These are phyloP conservation scores for Zaprionus lineosus DNA, from an alignment of 2,888 invertebrate genomes.

Conservation along the genomic window DNA sequence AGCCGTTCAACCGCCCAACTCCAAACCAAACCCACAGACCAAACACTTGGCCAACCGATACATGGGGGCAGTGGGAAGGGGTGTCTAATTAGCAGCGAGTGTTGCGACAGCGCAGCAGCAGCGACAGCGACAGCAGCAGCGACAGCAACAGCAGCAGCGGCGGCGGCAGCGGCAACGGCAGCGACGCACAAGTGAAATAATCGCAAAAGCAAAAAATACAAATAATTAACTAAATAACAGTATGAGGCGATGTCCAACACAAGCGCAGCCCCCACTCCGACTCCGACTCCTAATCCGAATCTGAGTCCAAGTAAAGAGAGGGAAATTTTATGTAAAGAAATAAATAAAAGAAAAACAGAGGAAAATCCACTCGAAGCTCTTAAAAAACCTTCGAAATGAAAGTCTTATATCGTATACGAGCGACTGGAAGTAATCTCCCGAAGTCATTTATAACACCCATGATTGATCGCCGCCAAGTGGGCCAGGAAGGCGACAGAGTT, in stretches of 20 bases:
- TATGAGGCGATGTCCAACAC: constrained; percentile 52
- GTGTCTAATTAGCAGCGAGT: constrained; percentile 60
- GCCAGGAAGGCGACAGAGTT: too few relatives aligned
- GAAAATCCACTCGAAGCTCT: too few relatives aligned
- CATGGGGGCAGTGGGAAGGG: constrained; percentile 23
- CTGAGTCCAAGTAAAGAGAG: constrained; percentile 16
- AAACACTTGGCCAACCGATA: too few relatives aligned
- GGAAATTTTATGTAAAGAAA: neutral
- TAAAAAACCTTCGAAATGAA: neutral
- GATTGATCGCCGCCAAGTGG: too few relatives aligned
- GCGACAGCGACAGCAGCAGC: constrained; percentile 22
- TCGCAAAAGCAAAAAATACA: constrained; percentile 27
- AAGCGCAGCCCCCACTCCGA: too few relatives aligned
- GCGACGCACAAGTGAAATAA: constrained; percentile 44
- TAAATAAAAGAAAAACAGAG: too few relatives aligned
- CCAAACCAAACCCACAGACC: too few relatives aligned
- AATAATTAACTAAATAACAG: constrained; percentile 51
- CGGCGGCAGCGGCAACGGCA: constrained; percentile 19
- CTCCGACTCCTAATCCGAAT: too few relatives aligned
- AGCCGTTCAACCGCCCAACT: too few relatives aligned
- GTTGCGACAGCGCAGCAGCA: constrained; percentile 55
- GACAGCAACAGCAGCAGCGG: constrained; percentile 24
- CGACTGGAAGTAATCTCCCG: too few relatives aligned
- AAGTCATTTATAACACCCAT: too few relatives aligned
- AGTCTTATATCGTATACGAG: too few relatives aligned